phyloP scores from a whole-genome alignment of 2,797 vertebrate species.

The Pantherophis alleghaniensis region DNA sequence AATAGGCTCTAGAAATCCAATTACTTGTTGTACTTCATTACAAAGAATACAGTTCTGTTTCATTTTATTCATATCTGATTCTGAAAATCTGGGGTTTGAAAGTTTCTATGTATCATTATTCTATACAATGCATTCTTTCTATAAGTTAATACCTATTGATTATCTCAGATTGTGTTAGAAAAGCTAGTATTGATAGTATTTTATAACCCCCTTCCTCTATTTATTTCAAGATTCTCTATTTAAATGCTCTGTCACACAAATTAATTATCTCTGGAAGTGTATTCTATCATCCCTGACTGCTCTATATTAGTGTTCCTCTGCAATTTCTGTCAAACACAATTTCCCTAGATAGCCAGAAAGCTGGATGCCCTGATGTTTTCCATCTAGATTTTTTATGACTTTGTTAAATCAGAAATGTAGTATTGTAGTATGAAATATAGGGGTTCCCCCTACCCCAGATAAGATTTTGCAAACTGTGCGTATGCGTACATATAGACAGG shows the following conservation, averaged over 20 bases:
- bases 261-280: constrained; percentile 40
- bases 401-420: neutral
- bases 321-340: constrained; percentile 25
- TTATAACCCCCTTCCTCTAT: neutral
- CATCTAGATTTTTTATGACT: neutral
- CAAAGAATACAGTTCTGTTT: neutral
- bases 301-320: neutral
- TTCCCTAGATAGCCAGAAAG: constrained; percentile 4
- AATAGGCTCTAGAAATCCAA: neutral
- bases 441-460: neutral
- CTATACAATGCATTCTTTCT: constrained; percentile 17
- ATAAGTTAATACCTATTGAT: constrained; percentile 27
- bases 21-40: neutral
- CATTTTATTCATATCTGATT: constrained; percentile 14
- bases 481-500: neutral
- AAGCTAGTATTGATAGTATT: neutral
- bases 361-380: constrained; percentile 1
- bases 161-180: constrained; percentile 16
- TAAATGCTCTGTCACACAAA: constrained; percentile 10
- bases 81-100: constrained; percentile 16
- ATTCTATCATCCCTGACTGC: constrained; percentile 16
- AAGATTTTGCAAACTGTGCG: neutral
- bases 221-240: constrained; percentile 8
- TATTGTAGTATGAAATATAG: neutral
- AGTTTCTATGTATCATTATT: constrained; percentile 4